phyloP scores from a whole-genome alignment of 1,140 invertebrate species.

The Dryas iulia region DNA sequence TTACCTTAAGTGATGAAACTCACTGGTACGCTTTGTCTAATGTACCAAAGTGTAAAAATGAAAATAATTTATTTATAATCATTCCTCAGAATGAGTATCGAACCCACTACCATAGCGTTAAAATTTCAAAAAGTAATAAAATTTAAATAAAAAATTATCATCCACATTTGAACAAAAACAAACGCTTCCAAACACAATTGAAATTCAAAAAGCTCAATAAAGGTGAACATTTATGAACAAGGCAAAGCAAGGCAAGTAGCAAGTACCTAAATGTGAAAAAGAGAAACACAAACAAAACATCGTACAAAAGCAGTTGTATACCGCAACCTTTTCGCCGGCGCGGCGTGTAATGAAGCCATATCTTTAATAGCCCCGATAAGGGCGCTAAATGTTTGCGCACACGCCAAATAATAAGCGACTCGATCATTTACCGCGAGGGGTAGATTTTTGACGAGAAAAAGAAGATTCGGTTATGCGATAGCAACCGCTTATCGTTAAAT shows the following conservation, averaged over 20 bases:
- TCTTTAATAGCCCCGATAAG: conserved; percentile 76
- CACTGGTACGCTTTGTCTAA: too few relatives aligned
- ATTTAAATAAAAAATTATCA: neutral
- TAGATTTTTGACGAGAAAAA: conserved; percentile 60
- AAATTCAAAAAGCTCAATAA: conserved; percentile 28
- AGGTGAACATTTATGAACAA: conserved; percentile 34
- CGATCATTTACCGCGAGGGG: conserved; percentile 69
- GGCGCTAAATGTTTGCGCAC: conserved; percentile 77
- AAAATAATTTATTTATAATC: too few relatives aligned
- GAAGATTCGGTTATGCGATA: conserved; percentile 55
- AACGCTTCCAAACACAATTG: conserved; percentile 24
- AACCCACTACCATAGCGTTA: too few relatives aligned
- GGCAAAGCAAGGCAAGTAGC: conserved; percentile 22
- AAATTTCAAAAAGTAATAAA: too few relatives aligned
- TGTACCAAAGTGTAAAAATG: too few relatives aligned
- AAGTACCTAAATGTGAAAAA: conserved; percentile 34
- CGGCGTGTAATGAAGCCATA: conserved; percentile 74
- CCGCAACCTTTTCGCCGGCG: conserved; percentile 51
- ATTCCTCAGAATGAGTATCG: too few relatives aligned
- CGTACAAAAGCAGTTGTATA: conserved; percentile 48
- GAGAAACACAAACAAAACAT: conserved; percentile 43
- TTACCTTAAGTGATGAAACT: too few relatives aligned
- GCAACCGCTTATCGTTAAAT: conserved; percentile 59
- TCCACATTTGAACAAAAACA: neutral
- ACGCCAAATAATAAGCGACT: conserved; percentile 76